Conservation (phyloP, 2,888 invertebrate genomes). For the Ormyrus labotus region DNA sequence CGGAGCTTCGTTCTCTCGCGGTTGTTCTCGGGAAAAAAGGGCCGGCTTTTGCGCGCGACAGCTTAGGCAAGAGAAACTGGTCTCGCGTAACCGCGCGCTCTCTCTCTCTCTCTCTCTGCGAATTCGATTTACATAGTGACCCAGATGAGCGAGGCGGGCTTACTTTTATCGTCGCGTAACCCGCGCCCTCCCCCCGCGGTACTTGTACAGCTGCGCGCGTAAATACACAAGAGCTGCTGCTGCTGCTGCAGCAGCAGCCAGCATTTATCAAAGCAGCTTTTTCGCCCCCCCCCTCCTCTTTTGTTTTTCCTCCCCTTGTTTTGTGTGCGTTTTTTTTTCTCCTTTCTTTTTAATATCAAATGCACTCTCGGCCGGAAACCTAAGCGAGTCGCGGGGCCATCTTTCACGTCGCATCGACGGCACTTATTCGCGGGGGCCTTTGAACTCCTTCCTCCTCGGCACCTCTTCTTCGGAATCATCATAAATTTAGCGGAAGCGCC, state of each 20-base stretch:
- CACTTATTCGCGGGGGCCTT: constrained; percentile 17
- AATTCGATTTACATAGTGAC: constrained; percentile 56
- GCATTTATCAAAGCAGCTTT: constrained; percentile 38
- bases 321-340: neutral
- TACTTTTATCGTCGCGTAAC: constrained; percentile 40
- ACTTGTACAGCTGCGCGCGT: neutral
- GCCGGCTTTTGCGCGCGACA: constrained; percentile 25
- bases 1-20: too few species aligned
- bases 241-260: neutral
- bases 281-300: neutral
- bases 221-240: neutral
- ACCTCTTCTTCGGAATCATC: neutral
- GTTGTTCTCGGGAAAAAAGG: neutral
- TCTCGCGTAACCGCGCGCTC: constrained; percentile 8
- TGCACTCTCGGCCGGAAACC: too few species aligned
- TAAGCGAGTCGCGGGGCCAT: neutral
- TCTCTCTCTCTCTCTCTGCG: neutral
- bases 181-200: neutral
- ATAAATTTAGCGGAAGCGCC: constrained; percentile 16
- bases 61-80: constrained; percentile 18
- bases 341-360: neutral
- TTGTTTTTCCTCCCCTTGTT: constrained; percentile 6
- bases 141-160: constrained; percentile 44
- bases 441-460: neutral
- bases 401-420: constrained; percentile 6